Percentiles rank a stretch among this genome's conserved stretches.
phyloP scores from a whole-genome alignment of 2,797 vertebrate genomes.

The Hapalemur alaotrensis region DNA sequence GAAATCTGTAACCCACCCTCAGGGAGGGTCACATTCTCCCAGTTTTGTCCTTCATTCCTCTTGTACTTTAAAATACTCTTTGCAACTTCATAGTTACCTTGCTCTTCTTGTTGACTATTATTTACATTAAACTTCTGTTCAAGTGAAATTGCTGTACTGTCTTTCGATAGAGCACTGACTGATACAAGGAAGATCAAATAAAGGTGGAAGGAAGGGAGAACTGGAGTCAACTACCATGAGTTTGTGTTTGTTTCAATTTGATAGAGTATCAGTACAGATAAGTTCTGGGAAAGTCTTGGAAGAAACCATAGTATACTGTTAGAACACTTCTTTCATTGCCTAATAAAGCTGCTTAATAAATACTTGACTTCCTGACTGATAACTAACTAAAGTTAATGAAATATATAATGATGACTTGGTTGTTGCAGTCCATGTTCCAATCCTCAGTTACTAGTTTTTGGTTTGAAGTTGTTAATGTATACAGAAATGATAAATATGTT shows the following conservation, averaged over 20 bases:
- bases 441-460: not conserved
- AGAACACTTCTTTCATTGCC: not conserved
- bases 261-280: not conserved
- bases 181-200: not conserved
- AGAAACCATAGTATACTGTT: not conserved
- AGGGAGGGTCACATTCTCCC: fast-evolving
- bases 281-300: not conserved
- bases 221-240: not conserved
- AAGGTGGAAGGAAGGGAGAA: not conserved
- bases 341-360: slow-evolving; percentile 16
- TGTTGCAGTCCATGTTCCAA: not conserved
- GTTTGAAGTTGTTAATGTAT: not conserved
- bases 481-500: not conserved
- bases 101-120: not conserved
- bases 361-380: not conserved
- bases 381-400: not conserved
- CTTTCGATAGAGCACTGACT: not conserved
- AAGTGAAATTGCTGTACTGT: not conserved
- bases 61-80: not conserved
- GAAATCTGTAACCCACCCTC: fast-evolving
- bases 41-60: not conserved
- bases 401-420: not conserved
- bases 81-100: not conserved
- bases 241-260: not conserved
- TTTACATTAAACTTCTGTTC: not conserved